Evolutionary conservation across 2,797 vertebrate genomes (phyloP), one percentile per base, ranked within the genome.

Genomic region (Dendrocincla fuliginosa): DNA sequence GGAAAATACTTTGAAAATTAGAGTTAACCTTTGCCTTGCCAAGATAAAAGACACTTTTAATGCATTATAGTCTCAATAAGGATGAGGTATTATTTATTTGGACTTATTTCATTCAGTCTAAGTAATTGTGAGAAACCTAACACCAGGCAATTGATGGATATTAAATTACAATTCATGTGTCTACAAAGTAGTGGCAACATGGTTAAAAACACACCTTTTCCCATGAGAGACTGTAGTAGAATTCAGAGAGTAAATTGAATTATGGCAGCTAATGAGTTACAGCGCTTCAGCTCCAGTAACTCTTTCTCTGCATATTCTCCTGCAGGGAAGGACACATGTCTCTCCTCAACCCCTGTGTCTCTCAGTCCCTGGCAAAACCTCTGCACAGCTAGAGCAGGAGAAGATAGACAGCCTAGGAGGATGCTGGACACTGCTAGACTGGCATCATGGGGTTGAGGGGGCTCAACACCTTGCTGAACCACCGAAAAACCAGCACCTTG

Each of bases 221-320:
- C 82, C 71, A 41, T 13, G 42, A 33, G 84, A 83, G 3, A 42
- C 16, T 63, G 81, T 23, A 91, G 91, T 35, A 55, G 69, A 65
- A 61, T 75, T 88, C 83, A 84, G 55, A 81, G 27, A 78, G 25
- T 50, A 85, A 94, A 95, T 64, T 3, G 9, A 94, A 93, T 94
- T 80, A 87, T 67, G 75, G 78, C 82, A 95, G 64, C n/a, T 91
- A 93, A 93, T 89, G 94, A 90, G 70, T 91, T 87, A 82, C 71
- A 80, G 49, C 0, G 0, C 37, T 89, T 95, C 78, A 77, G 64
- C 71, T 92, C 33, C 68, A 52, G 56, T 47, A 74, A 80, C 60
- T 73, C 69, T 57, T 88, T 35, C 59, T 56, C 33, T 82, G 39
- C 11, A 19, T 37, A 13, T 69, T 78, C 32, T 65, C 82, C 75